These are phyloP conservation scores for Gallinago stenura DNA, from an alignment of 2,797 vertebrate genomes.

Conservation along the genomic window DNA sequence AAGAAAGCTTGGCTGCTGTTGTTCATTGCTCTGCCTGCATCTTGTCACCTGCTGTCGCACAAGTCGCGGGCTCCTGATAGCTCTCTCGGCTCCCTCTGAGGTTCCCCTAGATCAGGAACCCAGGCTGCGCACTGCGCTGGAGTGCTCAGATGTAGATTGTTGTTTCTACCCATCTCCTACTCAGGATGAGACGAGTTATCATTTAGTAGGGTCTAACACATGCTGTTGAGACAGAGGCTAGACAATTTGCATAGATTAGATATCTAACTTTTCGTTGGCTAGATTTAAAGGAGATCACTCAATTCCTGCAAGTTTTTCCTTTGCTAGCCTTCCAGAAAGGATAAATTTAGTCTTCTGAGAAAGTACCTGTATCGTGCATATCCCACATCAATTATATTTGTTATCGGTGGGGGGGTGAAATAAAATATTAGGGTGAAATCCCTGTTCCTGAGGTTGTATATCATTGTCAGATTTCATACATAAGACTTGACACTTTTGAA, in stretches of 20 bases:
- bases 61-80: background rate
- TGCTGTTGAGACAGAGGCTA: background rate
- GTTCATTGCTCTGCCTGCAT: background rate
- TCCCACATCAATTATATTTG: background rate
- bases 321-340: background rate
- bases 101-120: background rate
- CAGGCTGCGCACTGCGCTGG: background rate
- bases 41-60: background rate
- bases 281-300: background rate
- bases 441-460: background rate
- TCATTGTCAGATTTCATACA: constrained; percentile 13
- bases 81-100: background rate
- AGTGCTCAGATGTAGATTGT: background rate
- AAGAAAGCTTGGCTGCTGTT: background rate
- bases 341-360: background rate
- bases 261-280: background rate
- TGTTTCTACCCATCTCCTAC: background rate
- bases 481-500: background rate
- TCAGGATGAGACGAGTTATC: background rate
- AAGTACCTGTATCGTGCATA: background rate
- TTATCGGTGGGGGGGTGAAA: background rate
- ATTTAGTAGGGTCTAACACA: background rate
- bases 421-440: background rate
- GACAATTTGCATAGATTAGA: background rate
- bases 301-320: background rate